Evolutionary conservation across 1,140 invertebrate species (phyloP).

Genomic region (Probaryconus sp.): DNA sequence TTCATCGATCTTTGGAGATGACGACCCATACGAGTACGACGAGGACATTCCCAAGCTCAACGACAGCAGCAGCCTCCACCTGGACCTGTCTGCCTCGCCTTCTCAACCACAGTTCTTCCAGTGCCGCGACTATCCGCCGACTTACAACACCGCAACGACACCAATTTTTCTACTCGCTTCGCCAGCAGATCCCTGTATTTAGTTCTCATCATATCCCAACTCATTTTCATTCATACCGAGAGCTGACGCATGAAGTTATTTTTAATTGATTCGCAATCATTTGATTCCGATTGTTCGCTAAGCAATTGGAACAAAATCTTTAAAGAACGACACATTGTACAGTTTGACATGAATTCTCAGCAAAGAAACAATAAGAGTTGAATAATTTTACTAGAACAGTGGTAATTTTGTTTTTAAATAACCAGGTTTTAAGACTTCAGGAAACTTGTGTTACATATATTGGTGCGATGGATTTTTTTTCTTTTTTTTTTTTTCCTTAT

Average conservation of each 20-base stretch:
- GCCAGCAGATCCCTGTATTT: slow-evolving; percentile 70
- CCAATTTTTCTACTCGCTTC: slow-evolving; percentile 72
- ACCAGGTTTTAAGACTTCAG: no score
- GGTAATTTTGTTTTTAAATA: no score
- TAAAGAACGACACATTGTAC: no score
- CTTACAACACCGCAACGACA: slow-evolving; percentile 30
- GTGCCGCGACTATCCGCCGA: slow-evolving; percentile 13
- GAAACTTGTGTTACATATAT: no score
- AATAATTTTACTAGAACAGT: no score
- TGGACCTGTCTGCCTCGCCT: slow-evolving; percentile 27
- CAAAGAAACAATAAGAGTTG: no score
- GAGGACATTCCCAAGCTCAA: slow-evolving; percentile 73
- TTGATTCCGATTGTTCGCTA: no score
- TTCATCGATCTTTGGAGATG: slow-evolving; percentile 62
- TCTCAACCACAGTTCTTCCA: slow-evolving; percentile 18
- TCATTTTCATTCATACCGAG: background rate
- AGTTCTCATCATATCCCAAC: slow-evolving; percentile 14
- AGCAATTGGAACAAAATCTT: no score
- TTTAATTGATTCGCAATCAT: background rate
- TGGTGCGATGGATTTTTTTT: no score
- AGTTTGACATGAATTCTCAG: no score
- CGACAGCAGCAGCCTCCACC: slow-evolving; percentile 44
- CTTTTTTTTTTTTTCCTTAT: no score
- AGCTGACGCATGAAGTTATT: background rate
- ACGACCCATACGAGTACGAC: slow-evolving; percentile 80